Percentiles rank a stretch among this genome's conserved stretches.
phyloP scores from a whole-genome alignment of 2,113 vertebrate genomes.

The Aleadryas rufinucha region DNA sequence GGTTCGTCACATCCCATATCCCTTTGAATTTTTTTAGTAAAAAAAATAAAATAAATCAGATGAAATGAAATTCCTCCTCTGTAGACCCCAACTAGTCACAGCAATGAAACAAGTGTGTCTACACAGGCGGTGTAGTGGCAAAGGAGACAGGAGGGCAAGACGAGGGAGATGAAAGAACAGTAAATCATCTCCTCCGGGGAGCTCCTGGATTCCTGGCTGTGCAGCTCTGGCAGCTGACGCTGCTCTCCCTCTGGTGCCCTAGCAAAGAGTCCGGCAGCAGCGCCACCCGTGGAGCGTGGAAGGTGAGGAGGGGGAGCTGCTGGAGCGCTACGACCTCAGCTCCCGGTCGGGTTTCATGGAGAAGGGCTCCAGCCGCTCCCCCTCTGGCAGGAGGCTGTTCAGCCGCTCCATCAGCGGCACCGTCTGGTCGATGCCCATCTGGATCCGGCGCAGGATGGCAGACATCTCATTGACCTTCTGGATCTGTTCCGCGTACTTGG shows the following conservation, averaged over 20 bases:
- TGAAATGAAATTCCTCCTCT: neutral
- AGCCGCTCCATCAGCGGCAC: conserved; percentile 94
- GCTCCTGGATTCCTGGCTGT: neutral
- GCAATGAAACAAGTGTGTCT: neutral
- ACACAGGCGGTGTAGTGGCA: neutral
- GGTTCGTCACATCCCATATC: neutral
- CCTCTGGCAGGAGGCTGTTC: conserved; percentile 92
- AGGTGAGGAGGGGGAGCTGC: neutral
- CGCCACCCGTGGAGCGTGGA: fast-evolving
- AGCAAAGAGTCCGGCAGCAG: neutral
- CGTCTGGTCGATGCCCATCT: conserved; percentile 98
- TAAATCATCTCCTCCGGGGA: neutral
- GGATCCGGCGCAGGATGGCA: conserved; percentile 92
- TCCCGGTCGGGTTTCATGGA: conserved; percentile 86
- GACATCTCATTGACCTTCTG: conserved; percentile 99
- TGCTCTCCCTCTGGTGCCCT: neutral
- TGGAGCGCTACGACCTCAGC: conserved; percentile 34
- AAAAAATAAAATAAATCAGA: neutral
- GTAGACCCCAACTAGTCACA: neutral
- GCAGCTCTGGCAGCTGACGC: neutral
- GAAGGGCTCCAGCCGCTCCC: conserved; percentile 92
- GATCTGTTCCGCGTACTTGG: conserved; percentile 98
- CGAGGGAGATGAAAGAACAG: neutral
- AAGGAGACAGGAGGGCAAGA: neutral
- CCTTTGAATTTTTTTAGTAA: neutral